Base-by-base conservation (phyloP, 1,140 invertebrate genomes). In the Agraylea sexmaculata region DNA sequence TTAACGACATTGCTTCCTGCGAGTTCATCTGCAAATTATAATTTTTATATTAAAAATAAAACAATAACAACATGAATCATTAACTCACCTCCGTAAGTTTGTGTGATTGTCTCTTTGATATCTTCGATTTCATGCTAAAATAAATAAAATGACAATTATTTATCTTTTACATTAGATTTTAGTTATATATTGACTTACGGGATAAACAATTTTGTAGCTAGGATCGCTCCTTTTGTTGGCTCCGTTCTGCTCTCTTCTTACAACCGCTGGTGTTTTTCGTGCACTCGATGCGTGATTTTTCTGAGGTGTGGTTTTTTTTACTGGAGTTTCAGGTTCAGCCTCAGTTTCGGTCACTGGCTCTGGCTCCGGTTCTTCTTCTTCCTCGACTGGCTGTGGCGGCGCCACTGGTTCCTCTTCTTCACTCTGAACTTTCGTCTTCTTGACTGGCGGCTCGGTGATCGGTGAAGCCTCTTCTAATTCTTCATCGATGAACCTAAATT, bases 341-440 rank as follows among this genome's bases (percentile, higher is more conserved):
- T 59, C 56, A 27, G 53, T 54, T 10, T 53, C 0, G 58, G 59
- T 0, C 55, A 59, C 10, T 40, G 42, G 0, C 45, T 57, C 13
- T 55, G 54, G 8, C 54, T 53, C 36, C 58, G 61, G 46, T 62
- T 62, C 0, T 3, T 16, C 19, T 22, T 37, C 30, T n/a, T 31
- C 30, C 52, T 51, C 12, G 54, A 53, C 2, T 57, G 56, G 0
- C 54, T 56, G 53, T 2, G 56, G 56, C 2, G 57, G 57, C 5
- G 60, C 35, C 0, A 55, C 52, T 2, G 52, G 31, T 16, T 59
- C 57, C 0, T 66, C 61, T 36, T 59, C 60, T 12, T 55, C 58
- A 4, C 64, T 61, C 37, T 66, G 61, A 36, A 64, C 64, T 21
- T 64, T 60, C 43, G 62, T 55, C 28, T 64, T 62, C 41, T 60